Conservation (phyloP, 1,140 invertebrate species). For the Trialeurodes vaporariorum region DNA sequence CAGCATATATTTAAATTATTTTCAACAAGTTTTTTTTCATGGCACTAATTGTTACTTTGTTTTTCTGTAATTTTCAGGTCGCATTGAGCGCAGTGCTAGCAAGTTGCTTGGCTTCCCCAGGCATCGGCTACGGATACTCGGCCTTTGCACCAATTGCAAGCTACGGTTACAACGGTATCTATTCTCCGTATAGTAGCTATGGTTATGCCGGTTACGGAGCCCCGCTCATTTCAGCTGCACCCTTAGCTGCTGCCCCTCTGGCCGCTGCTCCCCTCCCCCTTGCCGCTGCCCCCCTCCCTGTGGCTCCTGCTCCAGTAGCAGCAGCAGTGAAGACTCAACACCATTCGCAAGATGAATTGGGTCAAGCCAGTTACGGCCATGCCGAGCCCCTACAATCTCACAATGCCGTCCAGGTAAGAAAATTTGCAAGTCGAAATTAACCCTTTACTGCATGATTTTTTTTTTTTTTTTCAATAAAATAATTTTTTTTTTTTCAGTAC, state of each 20-base stretch:
- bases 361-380: conserved; percentile 41
- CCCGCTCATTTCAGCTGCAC: background rate
- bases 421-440: background rate
- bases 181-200: background rate
- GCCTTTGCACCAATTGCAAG: background rate
- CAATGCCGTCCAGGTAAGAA: conserved; percentile 33
- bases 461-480: too few relatives aligned
- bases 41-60: too few relatives aligned
- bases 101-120: conserved; percentile 14
- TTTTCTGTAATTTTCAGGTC: conserved; percentile 8
- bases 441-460: too few relatives aligned
- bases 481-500: too few relatives aligned
- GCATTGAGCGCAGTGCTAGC: conserved; percentile 12
- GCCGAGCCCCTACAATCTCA: conserved; percentile 40
- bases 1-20: too few relatives aligned
- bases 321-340: conserved; percentile 35
- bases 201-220: conserved; percentile 19
- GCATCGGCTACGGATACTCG: conserved; percentile 5
- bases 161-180: conserved; percentile 3
- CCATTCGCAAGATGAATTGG: conserved; percentile 41
- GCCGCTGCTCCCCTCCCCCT: conserved; percentile 17
- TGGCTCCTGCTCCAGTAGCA: conserved; percentile 5
- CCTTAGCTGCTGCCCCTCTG: conserved; percentile 6
- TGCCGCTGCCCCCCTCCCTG: conserved; percentile 23
- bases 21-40: too few relatives aligned